Base-by-base conservation (phyloP, 2,888 invertebrate genomes). In the Athalia rosae region DNA sequence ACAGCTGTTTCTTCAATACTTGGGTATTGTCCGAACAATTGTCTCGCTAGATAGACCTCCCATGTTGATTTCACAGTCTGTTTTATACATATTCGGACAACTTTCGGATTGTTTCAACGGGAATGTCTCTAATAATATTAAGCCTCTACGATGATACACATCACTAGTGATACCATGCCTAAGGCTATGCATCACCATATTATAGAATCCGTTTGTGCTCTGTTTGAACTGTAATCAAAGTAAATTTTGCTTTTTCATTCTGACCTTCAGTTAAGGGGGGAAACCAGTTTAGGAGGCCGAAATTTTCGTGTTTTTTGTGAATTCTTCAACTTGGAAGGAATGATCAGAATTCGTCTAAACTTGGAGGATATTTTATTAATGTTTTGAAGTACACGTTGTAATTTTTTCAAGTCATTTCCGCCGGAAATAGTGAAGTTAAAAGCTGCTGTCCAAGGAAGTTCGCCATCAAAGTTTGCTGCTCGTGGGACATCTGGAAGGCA, bases 1-100 rank as follows among this genome's bases (percentile, higher is more conserved):
- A 61, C 13, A 6, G 59, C 59, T 13, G 59, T 61, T 61, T 61
- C 59, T 61, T 61, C 28, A 5, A 61, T 61, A 61, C 59, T 61
- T 15, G 59, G 59, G 15, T 15, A 61, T 61, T 13, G 59, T 15
- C 28, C 59, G 6, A 61, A 61, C 28, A 15, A 61, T 61, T 61
- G 28, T 61, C 28, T 13, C 59, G 28, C 59, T 61, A 61, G 59
- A 28, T 61, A 61, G 59, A 28, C 59, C 59, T 15, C 28, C 59
- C n/a, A 15, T 8, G 59, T 61, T 61, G 4, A 61, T 15, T 8
- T 61, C 28, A 15, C 59, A 61, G 28, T 61, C 8, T 13, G 61
- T 28, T 61, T 8, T 9, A 15, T 13, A 15, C 59, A 61, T 61
- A 61, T 61, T 61, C 28, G 59, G 59, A 5, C 59, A 61, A 61